Conservation (phyloP, 2,888 invertebrate species). For the Noctua pronuba region DNA sequence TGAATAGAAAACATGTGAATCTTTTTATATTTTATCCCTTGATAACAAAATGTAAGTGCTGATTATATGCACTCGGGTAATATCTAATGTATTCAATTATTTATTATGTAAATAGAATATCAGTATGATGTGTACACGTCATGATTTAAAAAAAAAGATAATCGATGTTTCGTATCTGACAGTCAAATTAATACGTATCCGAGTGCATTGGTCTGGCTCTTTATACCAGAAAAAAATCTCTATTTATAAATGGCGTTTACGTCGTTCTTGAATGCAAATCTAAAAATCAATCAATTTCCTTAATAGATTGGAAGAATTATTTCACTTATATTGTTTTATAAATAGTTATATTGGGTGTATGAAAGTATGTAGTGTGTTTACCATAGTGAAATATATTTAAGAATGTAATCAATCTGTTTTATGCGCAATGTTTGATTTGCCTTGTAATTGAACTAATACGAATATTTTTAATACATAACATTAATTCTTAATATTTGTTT, state of each 20-base stretch:
- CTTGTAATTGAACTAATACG: slow-evolving; percentile 54
- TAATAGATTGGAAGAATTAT: not conserved
- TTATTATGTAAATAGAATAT: too few species aligned
- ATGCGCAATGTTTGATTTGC: slow-evolving; percentile 53
- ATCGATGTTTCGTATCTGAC: too few species aligned
- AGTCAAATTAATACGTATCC: too few species aligned
- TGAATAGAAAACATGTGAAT: not conserved
- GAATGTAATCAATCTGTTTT: slow-evolving; percentile 51
- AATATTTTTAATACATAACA: slow-evolving; percentile 61
- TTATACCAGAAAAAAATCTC: too few species aligned
- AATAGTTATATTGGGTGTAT: slow-evolving; percentile 11
- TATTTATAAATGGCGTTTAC: too few species aligned
- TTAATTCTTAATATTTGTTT: slow-evolving; percentile 35
- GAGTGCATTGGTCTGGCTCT: too few species aligned
- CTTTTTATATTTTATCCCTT: slow-evolving; percentile 17
- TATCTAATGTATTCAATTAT: not conserved
- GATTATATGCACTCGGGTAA: too few species aligned
- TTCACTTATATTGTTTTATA: slow-evolving; percentile 7
- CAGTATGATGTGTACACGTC: too few species aligned
- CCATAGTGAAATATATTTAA: slow-evolving; percentile 32
- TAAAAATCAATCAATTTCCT: not conserved
- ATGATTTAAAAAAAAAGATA: too few species aligned
- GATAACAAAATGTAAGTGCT: not conserved
- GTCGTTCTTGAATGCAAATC: not conserved
- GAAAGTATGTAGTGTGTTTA: slow-evolving; percentile 41